phyloP scores from a whole-genome alignment of 2,888 invertebrate genomes.

The Calameuta idolon region DNA sequence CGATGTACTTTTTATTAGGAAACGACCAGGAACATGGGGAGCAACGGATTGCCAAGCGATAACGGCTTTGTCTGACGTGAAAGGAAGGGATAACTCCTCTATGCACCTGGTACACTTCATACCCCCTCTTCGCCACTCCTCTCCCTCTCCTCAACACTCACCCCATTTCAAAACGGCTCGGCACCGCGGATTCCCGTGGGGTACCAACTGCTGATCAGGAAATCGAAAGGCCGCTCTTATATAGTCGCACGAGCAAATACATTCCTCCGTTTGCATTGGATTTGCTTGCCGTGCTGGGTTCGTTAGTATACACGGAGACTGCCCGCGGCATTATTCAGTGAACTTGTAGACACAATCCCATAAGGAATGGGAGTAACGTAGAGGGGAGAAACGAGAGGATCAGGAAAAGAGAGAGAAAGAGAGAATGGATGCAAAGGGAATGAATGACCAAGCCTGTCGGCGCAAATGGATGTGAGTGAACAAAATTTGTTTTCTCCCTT shows the following conservation, averaged over 20 bases:
- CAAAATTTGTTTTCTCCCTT: background rate
- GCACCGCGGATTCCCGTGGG: slow-evolving; percentile 4
- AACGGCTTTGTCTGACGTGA: background rate
- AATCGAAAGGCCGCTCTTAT: slow-evolving; percentile 1
- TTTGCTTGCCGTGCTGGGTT: slow-evolving; percentile 3
- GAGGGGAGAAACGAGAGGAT: background rate
- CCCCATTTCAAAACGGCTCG: background rate
- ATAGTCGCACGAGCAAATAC: slow-evolving; percentile 10
- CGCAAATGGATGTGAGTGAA: background rate
- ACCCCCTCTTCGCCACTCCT: background rate
- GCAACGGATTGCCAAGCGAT: background rate
- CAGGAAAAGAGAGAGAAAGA: background rate
- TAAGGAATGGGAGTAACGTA: background rate
- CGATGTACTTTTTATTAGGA: background rate
- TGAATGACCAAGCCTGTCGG: background rate
- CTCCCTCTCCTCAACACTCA: background rate
- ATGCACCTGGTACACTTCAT: slow-evolving; percentile 6
- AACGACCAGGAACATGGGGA: background rate
- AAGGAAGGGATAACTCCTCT: background rate
- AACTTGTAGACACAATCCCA: background rate
- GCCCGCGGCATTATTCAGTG: background rate
- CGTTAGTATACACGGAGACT: background rate
- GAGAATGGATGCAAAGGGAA: background rate
- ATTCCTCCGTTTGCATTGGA: slow-evolving; percentile 10
- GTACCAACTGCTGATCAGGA: slow-evolving; percentile 7